Base-by-base conservation (phyloP, 2,797 vertebrate species). In the Rhadinocentrus ornatus region DNA sequence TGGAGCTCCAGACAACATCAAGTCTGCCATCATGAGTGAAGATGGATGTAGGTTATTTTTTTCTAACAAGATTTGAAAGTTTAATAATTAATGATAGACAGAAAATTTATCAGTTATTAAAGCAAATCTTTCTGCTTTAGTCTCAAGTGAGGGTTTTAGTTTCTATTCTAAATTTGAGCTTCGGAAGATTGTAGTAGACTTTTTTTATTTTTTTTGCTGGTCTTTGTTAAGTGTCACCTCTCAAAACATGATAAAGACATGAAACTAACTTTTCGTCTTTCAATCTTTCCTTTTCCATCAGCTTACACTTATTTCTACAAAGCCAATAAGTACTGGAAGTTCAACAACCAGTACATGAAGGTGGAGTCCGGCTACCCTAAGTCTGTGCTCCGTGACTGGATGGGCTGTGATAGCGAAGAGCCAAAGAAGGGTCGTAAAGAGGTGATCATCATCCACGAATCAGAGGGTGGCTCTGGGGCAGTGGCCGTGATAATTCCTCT, bases 221-320 rank as follows among this genome's bases (percentile, higher is more conserved):
- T 8, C 3, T 11, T 10, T 11, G 18, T 50, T 11, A 2, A 11
- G n/a, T 11, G 7, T 11, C 1, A 24, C 12, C 13, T 54, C 50
- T 39, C 7, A 27, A 37, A 39, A 0, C 1, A 48, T 1, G 8
- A 31, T 18, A 31, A 37, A 20, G 35, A 29, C 1, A 2, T n/a
- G 6, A 57, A 72, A 44, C 27, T 24, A n/a, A 48, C 9, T 10
- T 34, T 18, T n/a, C n/a, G n/a, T n/a, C n/a, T n/a, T n/a, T 57
- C 27, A 3, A 18, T 67, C 7, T 53, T n/a, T 48, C 53, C 53
- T 2, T n/a, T 66, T 56, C 53, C 69, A 39, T 7, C 89, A 98
- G 97, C 92, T 34, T 96, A 96, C 94, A 97, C 96, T 0, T 97
- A 97, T 75, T 98, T 98, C 91, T 97, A 97, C 93, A 98, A 97